These are phyloP conservation scores for Pangasius krempfi DNA, from an alignment of 2,797 vertebrate genomes.

Conservation along the genomic window DNA sequence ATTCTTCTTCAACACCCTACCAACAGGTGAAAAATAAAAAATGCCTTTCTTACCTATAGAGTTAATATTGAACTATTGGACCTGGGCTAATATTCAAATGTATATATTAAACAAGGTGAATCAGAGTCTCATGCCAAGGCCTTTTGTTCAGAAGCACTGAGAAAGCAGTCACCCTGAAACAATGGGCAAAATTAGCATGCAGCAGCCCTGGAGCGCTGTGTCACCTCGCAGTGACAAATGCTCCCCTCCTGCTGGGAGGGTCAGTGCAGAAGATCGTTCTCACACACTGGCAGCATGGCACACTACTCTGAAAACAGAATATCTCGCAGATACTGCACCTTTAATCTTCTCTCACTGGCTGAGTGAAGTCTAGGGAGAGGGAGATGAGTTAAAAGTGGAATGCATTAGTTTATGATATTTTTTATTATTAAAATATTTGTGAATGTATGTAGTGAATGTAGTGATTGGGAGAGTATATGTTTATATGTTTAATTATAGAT, in stretches of 20 bases:
- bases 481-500: neutral
- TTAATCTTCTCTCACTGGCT: neutral
- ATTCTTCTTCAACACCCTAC: slow-evolving; percentile 13
- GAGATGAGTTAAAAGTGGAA: neutral
- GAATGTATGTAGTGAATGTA: neutral
- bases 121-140: slow-evolving; percentile 71
- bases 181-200: slow-evolving; percentile 83
- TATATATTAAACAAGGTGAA: slow-evolving; percentile 76
- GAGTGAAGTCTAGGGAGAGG: neutral
- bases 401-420: neutral
- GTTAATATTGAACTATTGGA: slow-evolving; percentile 63
- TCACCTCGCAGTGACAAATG: slow-evolving; percentile 73
- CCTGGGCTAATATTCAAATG: slow-evolving; percentile 71
- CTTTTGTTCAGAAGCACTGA: slow-evolving; percentile 84
- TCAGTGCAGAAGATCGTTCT: slow-evolving; percentile 74
- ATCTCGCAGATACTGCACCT: slow-evolving; percentile 66
- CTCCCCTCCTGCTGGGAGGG: slow-evolving; percentile 78
- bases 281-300: slow-evolving; percentile 74
- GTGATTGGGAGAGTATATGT: neutral
- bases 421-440: neutral
- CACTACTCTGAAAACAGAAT: slow-evolving; percentile 49
- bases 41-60: slow-evolving; percentile 53
- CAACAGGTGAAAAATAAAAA: slow-evolving; percentile 14
- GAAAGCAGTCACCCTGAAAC: slow-evolving; percentile 87
- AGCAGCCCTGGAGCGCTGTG: slow-evolving; percentile 72